A percentile compares a stretch with the other conserved stretches of the same genome.
Conservation (phyloP, 2,113 vertebrate genomes). For the Talpa occidentalis region DNA sequence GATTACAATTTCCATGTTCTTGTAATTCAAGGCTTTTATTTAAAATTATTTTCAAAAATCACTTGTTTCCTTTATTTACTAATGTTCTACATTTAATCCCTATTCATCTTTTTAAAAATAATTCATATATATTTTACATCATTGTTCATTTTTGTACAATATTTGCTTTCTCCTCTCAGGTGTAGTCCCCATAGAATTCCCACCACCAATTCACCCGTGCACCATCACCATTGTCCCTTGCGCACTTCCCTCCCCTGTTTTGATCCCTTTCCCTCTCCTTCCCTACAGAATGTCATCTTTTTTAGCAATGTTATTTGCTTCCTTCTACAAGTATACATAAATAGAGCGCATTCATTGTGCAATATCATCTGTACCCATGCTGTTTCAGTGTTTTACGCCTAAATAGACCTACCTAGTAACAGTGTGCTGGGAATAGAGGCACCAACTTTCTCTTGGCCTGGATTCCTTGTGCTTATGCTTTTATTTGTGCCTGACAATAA, state of each 20-base stretch:
- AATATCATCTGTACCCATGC: neutral
- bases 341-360: neutral
- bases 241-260: no score
- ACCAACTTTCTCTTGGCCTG: neutral
- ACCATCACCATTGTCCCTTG: no score
- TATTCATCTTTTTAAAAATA: neutral
- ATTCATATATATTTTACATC: no score
- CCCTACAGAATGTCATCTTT: neutral
- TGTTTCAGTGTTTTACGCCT: neutral
- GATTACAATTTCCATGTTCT: neutral
- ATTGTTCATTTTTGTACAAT: no score
- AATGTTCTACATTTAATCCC: neutral
- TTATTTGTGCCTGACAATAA: conserved; percentile 9
- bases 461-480: neutral
- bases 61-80: neutral
- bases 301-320: neutral
- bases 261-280: no score
- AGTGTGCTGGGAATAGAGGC: neutral
- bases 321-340: neutral
- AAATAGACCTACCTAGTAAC: neutral
- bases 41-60: neutral
- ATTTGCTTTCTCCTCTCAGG: no score
- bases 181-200: no score
- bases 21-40: neutral
- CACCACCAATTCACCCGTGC: no score